Evolutionary conservation across 2,888 invertebrate genomes (phyloP), one percentile per base, ranked within the genome.

Genomic region (Sipha maydis): DNA sequence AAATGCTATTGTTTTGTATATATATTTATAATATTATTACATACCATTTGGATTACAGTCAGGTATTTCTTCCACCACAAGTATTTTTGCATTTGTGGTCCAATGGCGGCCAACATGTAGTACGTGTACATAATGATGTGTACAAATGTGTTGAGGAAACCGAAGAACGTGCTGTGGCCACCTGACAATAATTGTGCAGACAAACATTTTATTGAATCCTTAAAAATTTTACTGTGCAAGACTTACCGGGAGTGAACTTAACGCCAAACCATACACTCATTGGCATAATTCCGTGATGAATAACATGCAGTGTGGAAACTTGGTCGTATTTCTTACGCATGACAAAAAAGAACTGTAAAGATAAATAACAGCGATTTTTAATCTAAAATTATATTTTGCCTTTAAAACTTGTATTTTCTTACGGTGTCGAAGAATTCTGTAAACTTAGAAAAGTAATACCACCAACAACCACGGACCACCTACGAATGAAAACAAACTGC

Each of bases 51-150:
- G 91, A 98, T 93, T 17, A 95, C 94, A 19, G 98, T 98, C 91
- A 98, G 94, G 92, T 98, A 97, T 91, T 96, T 97, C 93, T 98
- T 98, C 98, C 98, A 98, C 98, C 98, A 98, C 86, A 98, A 94
- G 92, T 95, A 98, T 91, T 95, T 95, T 92, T 97, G 96, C 90
- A 97, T 94, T 89, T 94, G 93, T 0, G 98, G 98, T 38, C 98
- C 98, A 90, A 98, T 93, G 0, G 98, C 98, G 1, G 98, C 96
- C 91, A 98, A 92, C 92, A 98, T 92, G 91, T 98, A 98, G 92
- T 98, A 98, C 91, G 93, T 93, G 93, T 98, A 98, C 98, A 98
- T 98, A 89, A 98, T 93, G 90, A 98, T 96, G 92, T 98, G 98
- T 7, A 98, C 98, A 92, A 98, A 98, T 0, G 97, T 97, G 93